phyloP scores from a whole-genome alignment of 1,140 invertebrate genomes.

The Cydia strobilella region DNA sequence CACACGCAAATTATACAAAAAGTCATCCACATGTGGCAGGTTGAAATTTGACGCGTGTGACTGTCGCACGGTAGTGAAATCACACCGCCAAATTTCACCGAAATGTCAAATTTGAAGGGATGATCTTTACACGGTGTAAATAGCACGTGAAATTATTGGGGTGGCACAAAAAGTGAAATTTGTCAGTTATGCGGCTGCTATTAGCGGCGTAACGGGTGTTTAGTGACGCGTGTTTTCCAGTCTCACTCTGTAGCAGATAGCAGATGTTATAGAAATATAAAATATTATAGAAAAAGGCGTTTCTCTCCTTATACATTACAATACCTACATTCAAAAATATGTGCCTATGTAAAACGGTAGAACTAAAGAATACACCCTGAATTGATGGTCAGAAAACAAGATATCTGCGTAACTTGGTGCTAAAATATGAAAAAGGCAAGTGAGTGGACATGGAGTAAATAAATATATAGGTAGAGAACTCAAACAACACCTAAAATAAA shows the following conservation, averaged over 20 bases:
- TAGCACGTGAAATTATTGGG: constrained; percentile 50
- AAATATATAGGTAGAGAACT: too few relatives aligned
- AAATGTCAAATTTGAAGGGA: constrained; percentile 43
- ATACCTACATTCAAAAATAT: too few relatives aligned
- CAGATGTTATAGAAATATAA: too few relatives aligned
- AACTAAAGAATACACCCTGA: too few relatives aligned
- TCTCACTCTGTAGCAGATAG: not conserved
- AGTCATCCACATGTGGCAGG: constrained; percentile 46
- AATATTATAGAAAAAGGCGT: not conserved
- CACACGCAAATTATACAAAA: constrained; percentile 49
- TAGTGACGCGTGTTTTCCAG: constrained; percentile 2
- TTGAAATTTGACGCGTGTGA: constrained; percentile 48
- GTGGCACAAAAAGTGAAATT: constrained; percentile 34
- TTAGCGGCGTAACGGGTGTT: constrained; percentile 35
- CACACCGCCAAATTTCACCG: constrained; percentile 47
- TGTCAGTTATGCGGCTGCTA: constrained; percentile 35
- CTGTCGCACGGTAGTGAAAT: constrained; percentile 45
- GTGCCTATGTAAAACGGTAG: too few relatives aligned
- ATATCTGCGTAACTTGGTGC: too few relatives aligned
- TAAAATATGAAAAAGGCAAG: too few relatives aligned
- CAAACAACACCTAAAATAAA: too few relatives aligned
- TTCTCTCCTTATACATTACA: too few relatives aligned
- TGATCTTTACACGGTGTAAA: constrained; percentile 45
- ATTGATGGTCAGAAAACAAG: too few relatives aligned
- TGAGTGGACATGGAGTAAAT: too few relatives aligned